Evolutionary conservation across 2,797 vertebrate genomes (phyloP), one percentile per base, ranked within the genome.

Genomic region (Cryptoblepharus egeriae): DNA sequence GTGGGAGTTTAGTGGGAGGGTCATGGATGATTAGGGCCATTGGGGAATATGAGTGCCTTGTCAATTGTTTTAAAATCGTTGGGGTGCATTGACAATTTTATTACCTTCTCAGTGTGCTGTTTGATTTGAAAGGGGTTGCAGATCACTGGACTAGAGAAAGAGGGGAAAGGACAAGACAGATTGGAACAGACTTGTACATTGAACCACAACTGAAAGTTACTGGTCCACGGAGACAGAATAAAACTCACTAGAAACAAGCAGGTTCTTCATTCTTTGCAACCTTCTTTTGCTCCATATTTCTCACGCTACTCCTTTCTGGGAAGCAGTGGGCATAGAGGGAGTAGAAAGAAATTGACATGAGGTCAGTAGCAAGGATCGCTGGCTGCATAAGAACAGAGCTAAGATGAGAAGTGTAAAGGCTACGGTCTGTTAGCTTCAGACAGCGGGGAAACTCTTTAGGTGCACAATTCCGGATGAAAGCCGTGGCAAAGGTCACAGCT

Each of bases 391-490:
- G 76, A 84, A 60, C 61, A 60, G 49, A 74, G 61, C 61, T 35
- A 45, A 32, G 3, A 49, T 28, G 35, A 45, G 76, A 73, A 84
- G 61, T 84, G 79, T 58, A 84, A 79, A 79, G 67, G 82, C 70
- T 45, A 49, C 58, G 76, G 52, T 78, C 64, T 79, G 76, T 65
- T 57, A 67, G 37, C 61, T 73, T n/a, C 2, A 74, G 49, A 68
- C 70, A 79, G 82, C 52, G 20, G 70, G n/a, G 82, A n/a, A 84
- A 68, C 37, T 84, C 26, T 37, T 45, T 79, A 61, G 49, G 55
- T 60, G 71, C 52, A 67, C 49, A 67, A 74, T 79, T 61, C 60
- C 28, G n/a, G 61, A 84, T 84, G 63, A 84, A 84, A 84, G 67
- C 37, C 49, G 61, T 61, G 58, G 39, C 26, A 64, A 84, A 74